Conservation (phyloP, 2,113 vertebrate genomes). For the Protomyctophum bolini region DNA sequence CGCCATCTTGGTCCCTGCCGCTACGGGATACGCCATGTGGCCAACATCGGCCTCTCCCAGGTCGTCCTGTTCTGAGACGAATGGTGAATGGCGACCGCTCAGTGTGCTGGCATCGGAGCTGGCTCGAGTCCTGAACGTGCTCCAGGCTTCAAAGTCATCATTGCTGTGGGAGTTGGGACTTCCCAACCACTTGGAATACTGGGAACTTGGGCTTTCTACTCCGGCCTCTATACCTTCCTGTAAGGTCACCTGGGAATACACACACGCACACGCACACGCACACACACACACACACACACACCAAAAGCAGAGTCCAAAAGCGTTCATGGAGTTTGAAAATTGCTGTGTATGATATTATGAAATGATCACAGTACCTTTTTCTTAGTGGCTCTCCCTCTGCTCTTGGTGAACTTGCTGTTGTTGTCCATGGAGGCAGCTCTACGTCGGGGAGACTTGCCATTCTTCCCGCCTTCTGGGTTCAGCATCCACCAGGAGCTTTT, state of each 20-base stretch:
- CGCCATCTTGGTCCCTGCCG: slow-evolving; percentile 83
- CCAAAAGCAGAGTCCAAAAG: no score
- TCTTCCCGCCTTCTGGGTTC: slow-evolving; percentile 96
- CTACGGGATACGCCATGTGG: slow-evolving; percentile 87
- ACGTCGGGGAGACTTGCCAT: slow-evolving; percentile 93
- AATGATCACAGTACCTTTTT: slow-evolving; percentile 82
- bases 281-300: no score
- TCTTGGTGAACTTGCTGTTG: slow-evolving; percentile 96
- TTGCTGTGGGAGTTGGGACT: slow-evolving; percentile 95
- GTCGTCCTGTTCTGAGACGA: slow-evolving; percentile 91
- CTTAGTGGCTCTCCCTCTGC: slow-evolving; percentile 92
- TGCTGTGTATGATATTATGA: not conserved
- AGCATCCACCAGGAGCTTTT: slow-evolving; percentile 99
- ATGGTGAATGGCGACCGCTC: slow-evolving; percentile 91
- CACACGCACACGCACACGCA: not conserved
- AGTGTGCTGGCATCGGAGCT: slow-evolving; percentile 96
- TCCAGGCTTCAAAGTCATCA: slow-evolving; percentile 94
- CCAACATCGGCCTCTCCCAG: slow-evolving; percentile 84
- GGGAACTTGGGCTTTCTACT: slow-evolving; percentile 87
- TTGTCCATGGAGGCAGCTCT: slow-evolving; percentile 97
- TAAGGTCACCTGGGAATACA: slow-evolving; percentile 74
- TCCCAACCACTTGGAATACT: slow-evolving; percentile 93
- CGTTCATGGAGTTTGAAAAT: no score
- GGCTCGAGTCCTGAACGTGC: slow-evolving; percentile 90
- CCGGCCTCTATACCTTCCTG: slow-evolving; percentile 86